Evolutionary conservation across 2,888 invertebrate genomes (phyloP), one percentile per base, ranked within the genome.

Genomic region (Noctua janthina): DNA sequence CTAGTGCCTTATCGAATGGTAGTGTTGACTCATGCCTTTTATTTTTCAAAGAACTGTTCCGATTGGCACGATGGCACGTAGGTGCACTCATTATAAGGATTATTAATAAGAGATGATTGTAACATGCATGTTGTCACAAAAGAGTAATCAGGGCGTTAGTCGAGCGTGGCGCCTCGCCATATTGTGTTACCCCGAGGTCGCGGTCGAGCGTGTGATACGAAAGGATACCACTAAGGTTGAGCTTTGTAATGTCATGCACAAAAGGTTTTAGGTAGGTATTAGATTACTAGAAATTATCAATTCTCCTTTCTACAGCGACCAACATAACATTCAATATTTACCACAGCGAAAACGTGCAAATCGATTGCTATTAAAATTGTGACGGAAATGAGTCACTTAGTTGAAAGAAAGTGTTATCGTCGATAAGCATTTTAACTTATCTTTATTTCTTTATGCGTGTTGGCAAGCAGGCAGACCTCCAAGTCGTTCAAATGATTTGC

Each of bases 101-200:
- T 84, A 87, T 76, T 81, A 81, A 69, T 81, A 79, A 78, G 75
- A 86, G 79, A 86, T 82, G 68, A 79, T 81, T 87, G 83, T 87
- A 86, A 87, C 83, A 87, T 92, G 46, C 46, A 68, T 68, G 17
- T 46, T 46, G 92, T 93, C 90, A 93, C 91, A 92, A 94, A 93
- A 92, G 91, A 92, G 92, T 92, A 92, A 94, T 94, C 93, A 92
- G 87, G 91, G 91, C 92, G 83, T 91, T 93, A 94, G 94, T 94
- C 92, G 90, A 95, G 95, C 95, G 94, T 94, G 94, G 95, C 94
- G 95, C 93, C 93, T 90, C 85, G 90, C 94, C 95, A 94, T 96
- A 96, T 96, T 93, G 94, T 94, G 94, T 96, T 96, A 95, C 96
- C 90, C 91, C 94, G 95, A 95, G 96, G 95, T 92, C 94, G 93